Evolutionary conservation across 2,113 vertebrate species (phyloP).

Genomic region (Choloepus hoffmanni): DNA sequence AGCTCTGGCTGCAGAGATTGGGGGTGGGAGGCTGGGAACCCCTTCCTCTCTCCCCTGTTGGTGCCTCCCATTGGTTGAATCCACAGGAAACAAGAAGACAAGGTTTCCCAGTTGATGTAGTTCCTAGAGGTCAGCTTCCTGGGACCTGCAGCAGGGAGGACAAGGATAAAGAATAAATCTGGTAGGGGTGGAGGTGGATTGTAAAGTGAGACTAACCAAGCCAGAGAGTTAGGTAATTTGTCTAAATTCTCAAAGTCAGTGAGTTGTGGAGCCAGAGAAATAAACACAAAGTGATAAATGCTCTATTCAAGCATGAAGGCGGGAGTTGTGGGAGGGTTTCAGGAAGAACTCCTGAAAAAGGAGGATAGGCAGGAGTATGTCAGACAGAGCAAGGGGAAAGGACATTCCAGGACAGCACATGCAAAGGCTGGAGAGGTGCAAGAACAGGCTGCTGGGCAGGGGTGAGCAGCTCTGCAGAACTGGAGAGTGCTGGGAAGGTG

Average conservation of each 20-base stretch:
- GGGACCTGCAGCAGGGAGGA: background rate
- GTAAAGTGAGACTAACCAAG: background rate
- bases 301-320: background rate
- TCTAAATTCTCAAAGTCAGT: background rate
- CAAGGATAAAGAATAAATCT: background rate
- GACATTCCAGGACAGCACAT: background rate
- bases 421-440: background rate
- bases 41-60: background rate
- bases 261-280: background rate
- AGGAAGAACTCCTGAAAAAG: background rate
- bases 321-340: background rate
- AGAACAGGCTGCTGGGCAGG: background rate
- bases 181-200: background rate
- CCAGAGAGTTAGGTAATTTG: background rate
- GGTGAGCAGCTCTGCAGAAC: background rate
- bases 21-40: background rate
- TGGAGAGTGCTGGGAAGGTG: background rate
- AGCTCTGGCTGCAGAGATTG: background rate
- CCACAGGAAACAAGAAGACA: background rate
- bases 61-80: background rate
- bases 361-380: background rate
- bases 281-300: background rate
- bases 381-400: background rate
- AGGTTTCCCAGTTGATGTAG: slow-evolving; percentile 18
- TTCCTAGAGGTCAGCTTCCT: background rate